A percentile compares a stretch with the other conserved stretches of the same genome.
phyloP scores from a whole-genome alignment of 1,140 invertebrate genomes.

The Neelides sp. region DNA sequence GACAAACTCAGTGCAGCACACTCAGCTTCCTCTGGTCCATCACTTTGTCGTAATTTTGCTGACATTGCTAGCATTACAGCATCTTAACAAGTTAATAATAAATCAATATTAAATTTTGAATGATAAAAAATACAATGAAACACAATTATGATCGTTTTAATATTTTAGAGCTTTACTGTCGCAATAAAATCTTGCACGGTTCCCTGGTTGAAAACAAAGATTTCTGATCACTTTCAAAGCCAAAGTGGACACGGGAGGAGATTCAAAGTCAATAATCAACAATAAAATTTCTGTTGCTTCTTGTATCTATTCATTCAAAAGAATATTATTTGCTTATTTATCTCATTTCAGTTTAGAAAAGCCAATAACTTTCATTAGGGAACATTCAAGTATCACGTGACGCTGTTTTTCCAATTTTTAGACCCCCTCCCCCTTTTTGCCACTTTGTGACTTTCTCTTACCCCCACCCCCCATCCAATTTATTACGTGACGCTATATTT shows the following conservation, averaged over 20 bases:
- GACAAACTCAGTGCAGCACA: constrained; percentile 18
- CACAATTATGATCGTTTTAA: background rate
- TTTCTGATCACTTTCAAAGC: constrained; percentile 24
- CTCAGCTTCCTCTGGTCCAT: constrained; percentile 19
- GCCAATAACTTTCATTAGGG: background rate
- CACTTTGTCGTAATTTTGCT: constrained; percentile 6
- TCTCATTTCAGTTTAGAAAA: background rate
- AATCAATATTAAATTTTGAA: background rate
- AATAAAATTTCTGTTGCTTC: constrained; percentile 23
- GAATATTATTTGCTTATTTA: background rate
- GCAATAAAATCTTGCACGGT: constrained; percentile 18
- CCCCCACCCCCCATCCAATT: no score
- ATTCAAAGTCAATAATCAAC: constrained; percentile 9
- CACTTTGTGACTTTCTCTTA: no score
- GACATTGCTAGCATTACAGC: constrained; percentile 14
- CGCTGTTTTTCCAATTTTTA: no score
- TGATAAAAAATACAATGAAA: no score
- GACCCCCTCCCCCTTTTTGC: no score
- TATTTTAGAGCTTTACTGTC: constrained; percentile 18
- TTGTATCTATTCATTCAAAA: constrained; percentile 12
- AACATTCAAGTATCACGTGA: no score
- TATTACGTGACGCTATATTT: no score
- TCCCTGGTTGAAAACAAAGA: constrained; percentile 20
- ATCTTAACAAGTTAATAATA: constrained; percentile 11
- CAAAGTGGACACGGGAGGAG: background rate